phyloP scores from a whole-genome alignment of 2,888 invertebrate genomes.

The Stenoptilia bipunctidactyla region DNA sequence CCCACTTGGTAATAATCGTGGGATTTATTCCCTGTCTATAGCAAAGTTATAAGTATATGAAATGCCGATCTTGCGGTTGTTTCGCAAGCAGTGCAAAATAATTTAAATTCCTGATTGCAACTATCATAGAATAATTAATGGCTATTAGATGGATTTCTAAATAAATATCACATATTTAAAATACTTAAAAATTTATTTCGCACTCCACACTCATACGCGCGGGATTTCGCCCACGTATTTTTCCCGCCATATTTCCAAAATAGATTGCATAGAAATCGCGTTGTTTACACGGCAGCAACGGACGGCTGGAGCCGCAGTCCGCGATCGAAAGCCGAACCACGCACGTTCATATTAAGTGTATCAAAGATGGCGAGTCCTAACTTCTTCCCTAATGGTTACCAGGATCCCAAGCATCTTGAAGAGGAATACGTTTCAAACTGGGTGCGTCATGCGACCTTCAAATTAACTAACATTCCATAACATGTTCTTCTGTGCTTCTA shows the following conservation, averaged over 20 bases:
- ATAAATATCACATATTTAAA: too few species aligned
- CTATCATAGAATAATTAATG: too few species aligned
- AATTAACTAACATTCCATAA: slow-evolving; percentile 9
- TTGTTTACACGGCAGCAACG: slow-evolving; percentile 58
- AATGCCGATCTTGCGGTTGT: too few species aligned
- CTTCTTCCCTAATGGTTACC: slow-evolving; percentile 68
- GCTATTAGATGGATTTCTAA: too few species aligned
- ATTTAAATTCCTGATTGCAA: too few species aligned
- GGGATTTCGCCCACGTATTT: slow-evolving; percentile 52
- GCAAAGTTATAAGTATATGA: too few species aligned
- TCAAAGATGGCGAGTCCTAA: slow-evolving; percentile 58
- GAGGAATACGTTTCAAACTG: slow-evolving; percentile 73
- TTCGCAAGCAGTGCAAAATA: too few species aligned
- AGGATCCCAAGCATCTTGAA: slow-evolving; percentile 65
- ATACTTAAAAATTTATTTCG: too few species aligned
- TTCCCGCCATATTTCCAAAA: slow-evolving; percentile 66
- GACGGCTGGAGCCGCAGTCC: slow-evolving; percentile 51
- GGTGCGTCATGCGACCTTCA: slow-evolving; percentile 53
- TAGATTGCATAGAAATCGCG: slow-evolving; percentile 65
- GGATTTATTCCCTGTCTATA: too few species aligned
- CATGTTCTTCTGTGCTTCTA: slow-evolving; percentile 5
- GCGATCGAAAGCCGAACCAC: slow-evolving; percentile 51
- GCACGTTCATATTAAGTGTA: slow-evolving; percentile 46
- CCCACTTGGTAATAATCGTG: too few species aligned
- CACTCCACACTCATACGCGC: slow-evolving; percentile 9